Conservation (phyloP, 2,113 vertebrate genomes). For the Scomber japonicus region DNA sequence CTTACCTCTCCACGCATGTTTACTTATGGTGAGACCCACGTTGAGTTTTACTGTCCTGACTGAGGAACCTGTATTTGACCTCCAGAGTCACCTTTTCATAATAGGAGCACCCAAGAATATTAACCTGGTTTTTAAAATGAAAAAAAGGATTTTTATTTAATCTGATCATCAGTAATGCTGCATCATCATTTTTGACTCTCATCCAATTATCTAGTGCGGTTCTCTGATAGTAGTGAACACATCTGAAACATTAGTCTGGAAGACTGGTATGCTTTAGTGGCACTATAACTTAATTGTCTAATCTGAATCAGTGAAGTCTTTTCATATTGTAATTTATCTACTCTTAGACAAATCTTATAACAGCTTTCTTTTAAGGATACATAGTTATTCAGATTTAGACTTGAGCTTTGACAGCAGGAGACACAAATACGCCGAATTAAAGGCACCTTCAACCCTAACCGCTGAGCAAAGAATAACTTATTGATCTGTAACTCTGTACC, state of each 20-base stretch:
- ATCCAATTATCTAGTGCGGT: neutral
- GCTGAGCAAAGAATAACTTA: conserved; percentile 28
- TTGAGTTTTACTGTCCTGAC: neutral
- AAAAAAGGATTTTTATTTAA: neutral
- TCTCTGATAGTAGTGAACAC: neutral
- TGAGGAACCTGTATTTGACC: neutral
- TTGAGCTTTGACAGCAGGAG: neutral
- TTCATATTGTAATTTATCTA: neutral
- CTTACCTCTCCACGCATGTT: conserved; percentile 99
- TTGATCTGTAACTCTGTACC: conserved; percentile 33
- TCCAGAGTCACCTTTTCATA: neutral
- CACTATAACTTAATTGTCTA: neutral
- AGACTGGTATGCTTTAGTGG: neutral
- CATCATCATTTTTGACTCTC: neutral
- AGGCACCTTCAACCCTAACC: conserved; percentile 39
- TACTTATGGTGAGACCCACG: conserved; percentile 91
- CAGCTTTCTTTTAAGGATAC: neutral
- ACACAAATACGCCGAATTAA: conserved; percentile 15
- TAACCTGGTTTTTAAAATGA: neutral
- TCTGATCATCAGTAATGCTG: neutral
- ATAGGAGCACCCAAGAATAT: neutral
- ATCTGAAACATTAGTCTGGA: neutral
- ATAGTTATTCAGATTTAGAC: conserved; percentile 3
- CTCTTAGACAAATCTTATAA: neutral
- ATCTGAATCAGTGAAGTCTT: neutral